These are phyloP conservation scores for Vombatus ursinus DNA, from an alignment of 2,113 vertebrate genomes.

Conservation along the genomic window DNA sequence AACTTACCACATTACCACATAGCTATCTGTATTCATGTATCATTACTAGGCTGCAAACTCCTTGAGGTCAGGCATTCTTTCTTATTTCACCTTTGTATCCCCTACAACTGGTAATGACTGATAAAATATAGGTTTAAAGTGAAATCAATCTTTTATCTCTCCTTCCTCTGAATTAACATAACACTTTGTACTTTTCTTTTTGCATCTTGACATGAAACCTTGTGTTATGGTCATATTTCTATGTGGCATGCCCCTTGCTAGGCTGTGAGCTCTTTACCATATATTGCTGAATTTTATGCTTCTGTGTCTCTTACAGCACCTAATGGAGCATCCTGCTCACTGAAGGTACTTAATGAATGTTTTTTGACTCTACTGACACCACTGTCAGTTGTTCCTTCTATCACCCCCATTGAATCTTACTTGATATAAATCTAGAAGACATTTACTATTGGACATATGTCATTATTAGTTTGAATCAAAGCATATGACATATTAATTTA, in stretches of 20 bases:
- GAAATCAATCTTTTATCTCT: not conserved
- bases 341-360: not conserved
- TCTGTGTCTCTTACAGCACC: not conserved
- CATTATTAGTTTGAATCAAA: conserved; percentile 16
- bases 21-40: too few species aligned
- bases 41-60: too few species aligned
- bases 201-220: not conserved
- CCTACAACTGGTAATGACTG: not conserved
- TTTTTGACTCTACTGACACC: not conserved
- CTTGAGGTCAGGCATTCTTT: not conserved
- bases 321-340: not conserved
- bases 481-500: not conserved
- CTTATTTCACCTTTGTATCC: not conserved
- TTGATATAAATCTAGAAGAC: not conserved
- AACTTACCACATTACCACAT: too few species aligned
- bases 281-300: not conserved
- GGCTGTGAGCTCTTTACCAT: not conserved
- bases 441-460: not conserved
- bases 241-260: accelerated
- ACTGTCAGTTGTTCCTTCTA: not conserved
- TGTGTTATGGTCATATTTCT: not conserved
- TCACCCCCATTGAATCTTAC: not conserved
- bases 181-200: not conserved
- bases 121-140: not conserved
- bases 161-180: not conserved